Conservation (phyloP, 2,888 invertebrate genomes). For the Trichopria drosophilae region DNA sequence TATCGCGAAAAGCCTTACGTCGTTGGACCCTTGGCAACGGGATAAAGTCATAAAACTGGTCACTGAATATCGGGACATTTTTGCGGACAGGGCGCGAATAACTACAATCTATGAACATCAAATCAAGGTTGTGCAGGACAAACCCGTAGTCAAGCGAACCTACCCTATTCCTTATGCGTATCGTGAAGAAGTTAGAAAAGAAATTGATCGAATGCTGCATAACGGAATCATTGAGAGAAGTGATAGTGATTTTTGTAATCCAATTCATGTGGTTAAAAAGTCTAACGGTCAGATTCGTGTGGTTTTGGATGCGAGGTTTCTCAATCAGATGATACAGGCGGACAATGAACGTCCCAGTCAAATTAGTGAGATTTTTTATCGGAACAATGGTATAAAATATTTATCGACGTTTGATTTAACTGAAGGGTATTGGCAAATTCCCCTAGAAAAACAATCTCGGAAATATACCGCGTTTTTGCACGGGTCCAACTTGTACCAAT, state of each 20-base stretch:
- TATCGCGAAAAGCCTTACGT: too few species aligned
- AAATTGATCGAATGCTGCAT: not conserved
- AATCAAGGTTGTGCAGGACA: not conserved
- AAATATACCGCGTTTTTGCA: constrained; percentile 4
- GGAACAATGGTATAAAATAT: too few species aligned
- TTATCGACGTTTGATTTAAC: constrained; percentile 60
- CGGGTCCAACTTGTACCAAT: not conserved
- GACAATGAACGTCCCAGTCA: too few species aligned
- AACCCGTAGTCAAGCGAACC: not conserved
- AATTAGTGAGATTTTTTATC: too few species aligned
- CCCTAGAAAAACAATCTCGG: not conserved
- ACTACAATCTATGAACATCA: not conserved
- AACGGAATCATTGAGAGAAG: not conserved
- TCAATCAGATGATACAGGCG: too few species aligned
- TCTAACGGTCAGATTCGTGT: too few species aligned
- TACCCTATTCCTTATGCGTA: not conserved
- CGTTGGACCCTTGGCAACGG: too few species aligned
- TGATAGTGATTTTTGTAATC: not conserved
- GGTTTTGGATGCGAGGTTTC: too few species aligned
- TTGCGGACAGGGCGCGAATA: not conserved
- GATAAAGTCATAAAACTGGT: too few species aligned
- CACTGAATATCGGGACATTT: too few species aligned
- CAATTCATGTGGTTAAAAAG: too few species aligned
- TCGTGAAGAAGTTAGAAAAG: not conserved
- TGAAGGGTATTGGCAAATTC: not conserved